A percentile compares a stretch with the other conserved stretches of the same genome.
phyloP scores from a whole-genome alignment of 2,888 invertebrate genomes.

The Apoda limacodes region DNA sequence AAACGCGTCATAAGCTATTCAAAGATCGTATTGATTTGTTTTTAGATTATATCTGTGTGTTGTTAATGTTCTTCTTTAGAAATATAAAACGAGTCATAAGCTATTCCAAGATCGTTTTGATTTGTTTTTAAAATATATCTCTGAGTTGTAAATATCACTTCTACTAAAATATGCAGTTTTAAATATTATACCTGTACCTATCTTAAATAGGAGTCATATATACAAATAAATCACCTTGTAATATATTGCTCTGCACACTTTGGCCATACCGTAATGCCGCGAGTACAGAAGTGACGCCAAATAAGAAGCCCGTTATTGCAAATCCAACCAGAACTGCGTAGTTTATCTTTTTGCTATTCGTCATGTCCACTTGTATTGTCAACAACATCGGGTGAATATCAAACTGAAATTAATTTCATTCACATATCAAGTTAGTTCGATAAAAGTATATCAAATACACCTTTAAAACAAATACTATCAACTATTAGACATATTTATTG shows the following conservation, averaged over 20 bases:
- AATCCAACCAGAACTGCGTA: conserved; percentile 80
- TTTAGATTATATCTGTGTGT: too few species aligned
- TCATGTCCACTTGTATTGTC: conserved; percentile 94
- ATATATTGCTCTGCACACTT: conserved; percentile 72
- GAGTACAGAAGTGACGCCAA: conserved; percentile 72
- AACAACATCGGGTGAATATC: conserved; percentile 87
- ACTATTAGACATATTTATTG: too few species aligned
- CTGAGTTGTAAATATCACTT: too few species aligned
- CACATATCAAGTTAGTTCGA: conserved; percentile 15
- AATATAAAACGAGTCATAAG: neutral
- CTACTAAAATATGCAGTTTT: too few species aligned
- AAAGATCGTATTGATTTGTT: too few species aligned
- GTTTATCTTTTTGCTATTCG: conserved; percentile 77
- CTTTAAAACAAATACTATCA: too few species aligned
- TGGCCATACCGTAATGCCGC: conserved; percentile 75
- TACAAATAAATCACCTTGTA: conserved; percentile 59
- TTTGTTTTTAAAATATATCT: too few species aligned
- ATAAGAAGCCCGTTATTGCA: conserved; percentile 72
- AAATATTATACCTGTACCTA: too few species aligned
- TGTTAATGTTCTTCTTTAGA: neutral
- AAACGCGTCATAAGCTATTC: too few species aligned
- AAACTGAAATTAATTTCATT: conserved; percentile 52
- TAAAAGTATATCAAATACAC: too few species aligned
- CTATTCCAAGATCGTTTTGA: neutral
- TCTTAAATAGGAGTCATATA: neutral